phyloP scores from a whole-genome alignment of 2,113 vertebrate species.

The Zosterops hypoxanthus region DNA sequence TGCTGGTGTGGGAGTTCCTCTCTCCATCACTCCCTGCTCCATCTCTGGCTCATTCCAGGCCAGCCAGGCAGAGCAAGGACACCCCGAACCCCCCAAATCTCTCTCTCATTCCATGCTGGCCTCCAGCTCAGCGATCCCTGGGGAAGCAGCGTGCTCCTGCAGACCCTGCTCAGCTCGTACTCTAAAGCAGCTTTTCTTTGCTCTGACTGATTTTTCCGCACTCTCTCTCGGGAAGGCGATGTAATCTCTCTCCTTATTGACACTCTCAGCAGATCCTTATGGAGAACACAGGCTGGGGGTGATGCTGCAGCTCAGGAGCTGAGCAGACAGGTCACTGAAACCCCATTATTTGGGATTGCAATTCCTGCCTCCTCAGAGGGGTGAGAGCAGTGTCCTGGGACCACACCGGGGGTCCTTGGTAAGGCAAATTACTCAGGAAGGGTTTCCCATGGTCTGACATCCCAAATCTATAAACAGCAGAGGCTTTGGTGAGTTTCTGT shows the following conservation, averaged over 20 bases:
- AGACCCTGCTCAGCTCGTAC: neutral
- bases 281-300: neutral
- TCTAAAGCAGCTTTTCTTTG: neutral
- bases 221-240: neutral
- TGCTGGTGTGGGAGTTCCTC: rapidly evolving
- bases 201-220: rapidly evolving
- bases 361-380: neutral
- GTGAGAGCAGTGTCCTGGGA: neutral
- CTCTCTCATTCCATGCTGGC: rapidly evolving
- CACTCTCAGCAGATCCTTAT: neutral
- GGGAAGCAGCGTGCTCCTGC: neutral
- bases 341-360: neutral
- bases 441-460: neutral
- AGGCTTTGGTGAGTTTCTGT: neutral
- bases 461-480: neutral
- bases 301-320: neutral
- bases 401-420: rapidly evolving
- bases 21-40: neutral
- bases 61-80: neutral
- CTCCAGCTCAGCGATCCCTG: neutral
- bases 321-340: neutral
- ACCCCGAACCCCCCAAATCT: neutral
- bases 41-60: neutral
- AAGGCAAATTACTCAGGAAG: neutral
- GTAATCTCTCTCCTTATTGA: neutral